These are phyloP conservation scores for Lycaon pictus DNA, from an alignment of 2,113 vertebrate genomes.

Conservation along the genomic window DNA sequence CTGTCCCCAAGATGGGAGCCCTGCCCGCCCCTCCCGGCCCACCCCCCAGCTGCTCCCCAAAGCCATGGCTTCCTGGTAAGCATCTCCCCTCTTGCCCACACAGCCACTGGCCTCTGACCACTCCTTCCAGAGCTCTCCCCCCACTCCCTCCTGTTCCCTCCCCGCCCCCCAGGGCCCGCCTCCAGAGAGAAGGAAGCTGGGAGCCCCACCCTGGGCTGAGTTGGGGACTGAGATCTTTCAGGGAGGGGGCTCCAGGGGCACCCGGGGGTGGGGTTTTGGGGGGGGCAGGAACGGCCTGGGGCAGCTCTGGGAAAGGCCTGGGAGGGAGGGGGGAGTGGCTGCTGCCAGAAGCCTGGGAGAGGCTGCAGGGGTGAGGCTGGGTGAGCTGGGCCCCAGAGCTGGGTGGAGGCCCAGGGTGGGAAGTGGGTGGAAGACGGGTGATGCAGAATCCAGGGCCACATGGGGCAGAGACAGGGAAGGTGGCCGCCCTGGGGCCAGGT, in stretches of 20 bases:
- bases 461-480: not conserved
- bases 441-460: not conserved
- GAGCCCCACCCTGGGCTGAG: not conserved
- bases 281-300: no score
- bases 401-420: not conserved
- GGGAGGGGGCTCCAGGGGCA: not conserved
- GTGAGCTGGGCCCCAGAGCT: not conserved
- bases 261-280: not conserved
- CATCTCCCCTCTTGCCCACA: not conserved
- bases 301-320: not conserved
- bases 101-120: not conserved
- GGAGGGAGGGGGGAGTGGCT: not conserved
- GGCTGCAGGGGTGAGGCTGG: not conserved
- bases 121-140: accelerated
- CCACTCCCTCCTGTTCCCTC: accelerated
- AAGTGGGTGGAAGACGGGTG: not conserved
- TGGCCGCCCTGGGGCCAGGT: not conserved
- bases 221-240: no score
- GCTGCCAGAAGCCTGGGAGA: not conserved
- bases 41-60: not conserved
- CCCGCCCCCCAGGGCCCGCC: accelerated
- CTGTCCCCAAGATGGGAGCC: not conserved
- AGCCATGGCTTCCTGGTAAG: not conserved
- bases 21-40: not conserved
- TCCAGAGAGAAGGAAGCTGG: not conserved